Conservation (phyloP, 2,113 vertebrate species). For the Haemorhous mexicanus region DNA sequence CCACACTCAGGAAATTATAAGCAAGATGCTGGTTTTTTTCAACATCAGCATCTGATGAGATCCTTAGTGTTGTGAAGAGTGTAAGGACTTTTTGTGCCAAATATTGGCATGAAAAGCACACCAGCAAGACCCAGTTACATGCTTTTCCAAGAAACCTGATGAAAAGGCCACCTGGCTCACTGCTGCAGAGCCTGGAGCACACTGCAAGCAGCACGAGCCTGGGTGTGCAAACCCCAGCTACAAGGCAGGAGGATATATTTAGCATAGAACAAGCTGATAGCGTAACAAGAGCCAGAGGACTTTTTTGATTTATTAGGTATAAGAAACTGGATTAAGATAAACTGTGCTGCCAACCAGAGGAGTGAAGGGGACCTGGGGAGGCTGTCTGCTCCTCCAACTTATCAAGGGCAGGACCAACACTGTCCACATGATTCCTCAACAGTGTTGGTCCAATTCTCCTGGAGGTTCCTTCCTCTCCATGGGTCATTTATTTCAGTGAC, state of each 20-base stretch:
- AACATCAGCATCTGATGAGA: not conserved
- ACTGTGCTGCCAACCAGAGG: not conserved
- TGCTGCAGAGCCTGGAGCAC: not conserved
- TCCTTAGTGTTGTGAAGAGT: not conserved
- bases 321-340: not conserved
- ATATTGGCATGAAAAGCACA: not conserved
- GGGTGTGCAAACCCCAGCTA: not conserved
- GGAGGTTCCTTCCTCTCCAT: not conserved
- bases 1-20: not conserved
- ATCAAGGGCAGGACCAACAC: not conserved
- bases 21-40: not conserved
- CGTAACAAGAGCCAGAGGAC: not conserved
- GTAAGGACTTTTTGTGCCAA: not conserved
- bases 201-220: accelerated
- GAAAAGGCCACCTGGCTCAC: not conserved
- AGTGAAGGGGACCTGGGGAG: not conserved
- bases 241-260: not conserved
- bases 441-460: not conserved
- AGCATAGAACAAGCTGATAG: not conserved
- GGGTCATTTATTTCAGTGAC: not conserved
- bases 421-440: not conserved
- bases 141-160: not conserved
- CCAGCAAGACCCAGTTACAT: not conserved
- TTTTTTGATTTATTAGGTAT: not conserved
- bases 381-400: not conserved